Conservation (phyloP, 2,888 invertebrate species). For the Plagiodera versicolora region DNA sequence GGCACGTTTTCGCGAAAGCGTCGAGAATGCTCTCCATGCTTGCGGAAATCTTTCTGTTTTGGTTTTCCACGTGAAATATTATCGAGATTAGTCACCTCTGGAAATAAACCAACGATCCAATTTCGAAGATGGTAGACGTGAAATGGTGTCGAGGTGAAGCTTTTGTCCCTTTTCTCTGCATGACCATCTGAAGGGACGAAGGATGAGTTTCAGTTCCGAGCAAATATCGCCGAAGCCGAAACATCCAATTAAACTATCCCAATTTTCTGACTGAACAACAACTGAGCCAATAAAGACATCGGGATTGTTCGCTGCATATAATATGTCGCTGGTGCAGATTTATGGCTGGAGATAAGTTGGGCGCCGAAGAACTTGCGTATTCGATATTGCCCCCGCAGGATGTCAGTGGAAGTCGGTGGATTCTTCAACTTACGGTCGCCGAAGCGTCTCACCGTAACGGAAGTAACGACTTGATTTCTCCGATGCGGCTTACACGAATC, state of each 20-base stretch:
- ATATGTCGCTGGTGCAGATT: background rate
- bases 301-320: background rate
- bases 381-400: slow-evolving; percentile 1
- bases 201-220: background rate
- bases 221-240: background rate
- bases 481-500: background rate
- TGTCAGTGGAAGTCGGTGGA: background rate
- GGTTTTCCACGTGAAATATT: background rate
- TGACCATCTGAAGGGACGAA: background rate
- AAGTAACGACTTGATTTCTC: background rate
- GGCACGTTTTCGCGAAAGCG: background rate
- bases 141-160: no score
- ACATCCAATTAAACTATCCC: slow-evolving; percentile 1
- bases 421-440: background rate
- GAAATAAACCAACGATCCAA: background rate
- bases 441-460: background rate
- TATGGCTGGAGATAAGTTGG: background rate
- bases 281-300: slow-evolving; percentile 1
- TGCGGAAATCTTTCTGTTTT: background rate
- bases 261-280: slow-evolving; percentile 1
- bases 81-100: background rate
- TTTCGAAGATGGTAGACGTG: no score
- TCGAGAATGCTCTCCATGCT: background rate
- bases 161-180: no score
- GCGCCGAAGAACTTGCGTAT: background rate